Conservation (phyloP, 37 sponge, comb jelly and placozoan genomes). For the Bolinopsis microptera region DNA sequence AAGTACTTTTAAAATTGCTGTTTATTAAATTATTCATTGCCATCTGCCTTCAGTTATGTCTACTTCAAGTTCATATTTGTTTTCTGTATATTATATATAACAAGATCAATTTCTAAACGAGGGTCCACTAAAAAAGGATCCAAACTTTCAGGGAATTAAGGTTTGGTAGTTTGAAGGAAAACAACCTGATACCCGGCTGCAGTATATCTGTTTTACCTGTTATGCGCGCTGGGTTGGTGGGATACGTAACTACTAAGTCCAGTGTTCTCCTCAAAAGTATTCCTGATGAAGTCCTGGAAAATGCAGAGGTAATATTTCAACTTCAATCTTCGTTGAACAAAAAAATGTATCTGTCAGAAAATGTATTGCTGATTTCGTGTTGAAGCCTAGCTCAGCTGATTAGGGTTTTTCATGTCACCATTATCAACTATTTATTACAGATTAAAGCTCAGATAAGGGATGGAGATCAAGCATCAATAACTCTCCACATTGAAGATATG, state of each 20-base stretch:
- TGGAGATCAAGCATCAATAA: slow-evolving; percentile 59
- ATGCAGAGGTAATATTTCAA: slow-evolving; percentile 65
- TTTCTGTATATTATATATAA: neutral
- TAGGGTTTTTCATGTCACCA: too few relatives aligned
- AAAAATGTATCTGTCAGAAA: too few relatives aligned
- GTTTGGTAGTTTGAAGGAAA: slow-evolving; percentile 43
- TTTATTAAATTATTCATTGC: too few relatives aligned
- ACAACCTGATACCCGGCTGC: neutral
- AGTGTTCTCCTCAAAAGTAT: slow-evolving; percentile 57
- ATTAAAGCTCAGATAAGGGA: slow-evolving; percentile 64
- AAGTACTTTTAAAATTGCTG: neutral
- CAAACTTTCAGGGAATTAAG: slow-evolving; percentile 44
- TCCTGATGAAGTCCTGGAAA: slow-evolving; percentile 38
- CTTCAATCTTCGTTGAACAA: too few relatives aligned
- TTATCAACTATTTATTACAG: neutral
- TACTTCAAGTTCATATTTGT: too few relatives aligned
- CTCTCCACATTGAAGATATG: slow-evolving; percentile 65
- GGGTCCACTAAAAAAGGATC: too few relatives aligned
- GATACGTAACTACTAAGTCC: slow-evolving; percentile 39
- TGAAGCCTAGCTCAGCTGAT: too few relatives aligned
- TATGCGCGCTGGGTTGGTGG: slow-evolving; percentile 36
- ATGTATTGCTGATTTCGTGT: too few relatives aligned
- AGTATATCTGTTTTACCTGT: slow-evolving; percentile 18
- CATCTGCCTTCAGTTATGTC: too few relatives aligned
- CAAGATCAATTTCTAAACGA: neutral